phyloP scores from a whole-genome alignment of 1,140 invertebrate species.

The Notospermus geniculatus region DNA sequence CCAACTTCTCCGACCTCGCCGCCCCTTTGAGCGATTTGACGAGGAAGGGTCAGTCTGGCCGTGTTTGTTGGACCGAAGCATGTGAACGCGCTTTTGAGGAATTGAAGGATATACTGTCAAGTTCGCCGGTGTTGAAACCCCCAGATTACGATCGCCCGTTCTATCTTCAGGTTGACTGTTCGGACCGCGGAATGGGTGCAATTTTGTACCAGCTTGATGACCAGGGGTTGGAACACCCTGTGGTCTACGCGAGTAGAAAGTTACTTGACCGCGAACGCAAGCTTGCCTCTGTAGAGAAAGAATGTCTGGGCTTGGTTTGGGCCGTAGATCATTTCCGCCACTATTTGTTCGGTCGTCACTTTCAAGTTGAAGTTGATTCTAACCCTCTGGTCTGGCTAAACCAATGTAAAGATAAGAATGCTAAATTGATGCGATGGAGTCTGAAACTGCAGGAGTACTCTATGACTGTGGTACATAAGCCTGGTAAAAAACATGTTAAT shows the following conservation, averaged over 20 bases:
- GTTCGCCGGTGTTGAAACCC: constrained; percentile 32
- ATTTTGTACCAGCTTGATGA: constrained; percentile 27
- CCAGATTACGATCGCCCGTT: constrained; percentile 45
- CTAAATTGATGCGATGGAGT: too few species aligned
- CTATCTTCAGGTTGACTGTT: constrained; percentile 33
- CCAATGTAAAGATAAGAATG: too few species aligned
- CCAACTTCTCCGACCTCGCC: not conserved
- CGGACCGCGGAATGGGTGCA: constrained; percentile 22
- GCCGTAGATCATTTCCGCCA: constrained; percentile 18
- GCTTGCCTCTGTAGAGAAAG: constrained; percentile 22
- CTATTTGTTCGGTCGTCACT: constrained; percentile 24
- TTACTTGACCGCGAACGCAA: constrained; percentile 10
- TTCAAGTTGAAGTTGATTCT: constrained; percentile 25
- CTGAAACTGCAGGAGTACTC: too few species aligned
- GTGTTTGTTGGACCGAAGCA: not conserved
- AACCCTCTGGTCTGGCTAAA: too few species aligned
- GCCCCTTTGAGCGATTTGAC: constrained; percentile 9
- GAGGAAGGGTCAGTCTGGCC: constrained; percentile 14
- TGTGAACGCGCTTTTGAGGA: constrained; percentile 20
- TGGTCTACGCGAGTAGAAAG: constrained; percentile 28
- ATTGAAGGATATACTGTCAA: constrained; percentile 23
- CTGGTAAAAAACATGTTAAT: too few species aligned
- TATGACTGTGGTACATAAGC: too few species aligned
- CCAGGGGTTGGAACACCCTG: constrained; percentile 20
- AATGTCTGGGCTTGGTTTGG: constrained; percentile 26